phyloP scores from a whole-genome alignment of 1,140 invertebrate genomes.

The Megathymus violae region DNA sequence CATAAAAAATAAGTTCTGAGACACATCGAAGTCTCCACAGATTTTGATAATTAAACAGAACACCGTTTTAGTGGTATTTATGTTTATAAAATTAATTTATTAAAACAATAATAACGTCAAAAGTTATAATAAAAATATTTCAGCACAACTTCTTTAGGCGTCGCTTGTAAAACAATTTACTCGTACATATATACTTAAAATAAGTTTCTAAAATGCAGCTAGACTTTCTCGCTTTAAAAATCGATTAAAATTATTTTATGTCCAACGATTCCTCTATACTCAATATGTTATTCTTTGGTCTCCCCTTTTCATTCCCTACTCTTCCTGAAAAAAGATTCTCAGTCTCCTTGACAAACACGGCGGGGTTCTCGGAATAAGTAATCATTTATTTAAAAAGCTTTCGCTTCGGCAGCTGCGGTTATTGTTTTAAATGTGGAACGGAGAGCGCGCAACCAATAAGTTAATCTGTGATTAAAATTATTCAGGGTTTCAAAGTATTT shows the following conservation, averaged over 20 bases:
- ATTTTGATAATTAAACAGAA: too few species aligned
- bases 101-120: too few species aligned
- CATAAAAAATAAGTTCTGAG: too few species aligned
- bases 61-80: too few species aligned
- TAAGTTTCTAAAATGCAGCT: too few species aligned
- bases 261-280: neutral
- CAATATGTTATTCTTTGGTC: neutral
- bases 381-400: slow-evolving; percentile 27
- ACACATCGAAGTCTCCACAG: too few species aligned
- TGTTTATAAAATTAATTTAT: too few species aligned
- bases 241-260: neutral
- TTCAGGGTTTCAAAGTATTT: slow-evolving; percentile 1
- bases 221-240: too few species aligned
- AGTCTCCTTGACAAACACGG: slow-evolving; percentile 19
- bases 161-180: too few species aligned
- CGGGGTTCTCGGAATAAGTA: slow-evolving; percentile 22
- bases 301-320: neutral
- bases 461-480: slow-evolving; percentile 1
- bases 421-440: slow-evolving; percentile 19
- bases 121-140: too few species aligned
- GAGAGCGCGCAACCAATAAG: neutral
- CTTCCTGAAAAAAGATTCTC: slow-evolving; percentile 19
- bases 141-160: too few species aligned
- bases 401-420: slow-evolving; percentile 11
- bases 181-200: too few species aligned